These are phyloP conservation scores for Drosophila watanabei DNA, from an alignment of 1,140 invertebrate genomes.

Conservation along the genomic window DNA sequence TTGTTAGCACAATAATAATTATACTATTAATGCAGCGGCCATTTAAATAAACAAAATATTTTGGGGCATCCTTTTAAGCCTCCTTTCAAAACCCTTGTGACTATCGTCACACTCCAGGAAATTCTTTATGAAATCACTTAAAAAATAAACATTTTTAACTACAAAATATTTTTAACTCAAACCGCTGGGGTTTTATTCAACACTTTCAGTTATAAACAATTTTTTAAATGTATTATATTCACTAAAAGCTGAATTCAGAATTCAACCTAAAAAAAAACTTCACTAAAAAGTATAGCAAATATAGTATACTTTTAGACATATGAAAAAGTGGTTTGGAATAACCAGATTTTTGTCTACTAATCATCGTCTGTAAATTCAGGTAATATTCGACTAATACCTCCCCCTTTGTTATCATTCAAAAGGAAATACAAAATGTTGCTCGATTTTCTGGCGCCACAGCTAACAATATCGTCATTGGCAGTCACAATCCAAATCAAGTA, in stretches of 20 bases:
- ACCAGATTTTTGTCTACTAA: background rate
- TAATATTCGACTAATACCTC: too few relatives aligned
- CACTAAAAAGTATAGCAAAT: too few relatives aligned
- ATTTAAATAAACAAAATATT: too few relatives aligned
- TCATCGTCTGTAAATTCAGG: too few relatives aligned
- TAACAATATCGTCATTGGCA: constrained; percentile 31
- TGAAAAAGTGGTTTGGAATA: background rate
- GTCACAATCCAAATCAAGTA: constrained; percentile 6
- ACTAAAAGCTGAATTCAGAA: too few relatives aligned
- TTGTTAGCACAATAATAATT: too few relatives aligned
- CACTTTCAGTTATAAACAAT: background rate
- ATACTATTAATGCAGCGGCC: too few relatives aligned
- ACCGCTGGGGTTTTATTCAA: background rate
- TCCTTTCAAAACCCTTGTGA: too few relatives aligned
- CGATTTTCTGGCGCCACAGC: background rate
- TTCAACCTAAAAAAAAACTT: background rate
- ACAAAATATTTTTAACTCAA: background rate
- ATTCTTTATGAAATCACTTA: background rate
- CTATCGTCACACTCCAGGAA: too few relatives aligned
- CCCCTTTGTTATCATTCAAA: background rate
- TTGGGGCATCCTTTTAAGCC: too few relatives aligned
- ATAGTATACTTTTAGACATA: background rate
- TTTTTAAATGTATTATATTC: too few relatives aligned
- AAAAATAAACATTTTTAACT: background rate
- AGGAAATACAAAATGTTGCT: constrained; percentile 1